Evolutionary conservation across 2,888 invertebrate genomes (phyloP), one percentile per base, ranked within the genome.

Genomic region (Tortrix viridana): DNA sequence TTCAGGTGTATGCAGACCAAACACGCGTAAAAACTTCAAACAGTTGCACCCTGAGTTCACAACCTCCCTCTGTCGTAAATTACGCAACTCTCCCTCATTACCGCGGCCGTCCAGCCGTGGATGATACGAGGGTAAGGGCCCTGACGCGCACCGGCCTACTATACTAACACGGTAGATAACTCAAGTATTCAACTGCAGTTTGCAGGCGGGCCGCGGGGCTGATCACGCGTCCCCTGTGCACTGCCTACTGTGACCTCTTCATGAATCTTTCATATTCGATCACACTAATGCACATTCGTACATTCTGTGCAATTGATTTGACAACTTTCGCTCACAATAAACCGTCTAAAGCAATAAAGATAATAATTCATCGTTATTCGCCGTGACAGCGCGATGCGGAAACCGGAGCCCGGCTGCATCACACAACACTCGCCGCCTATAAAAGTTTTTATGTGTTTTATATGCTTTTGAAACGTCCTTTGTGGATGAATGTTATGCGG

Each of bases 11-110:
- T 71, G 71, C 75, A 74, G 71, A 77, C 73, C 81, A 85, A 84
- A 84, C 78, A 83, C 72, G 86, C 87, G 88, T 86, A 81, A 88
- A 81, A 84, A 88, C 85, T 89, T 91, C 91, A 90, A 91, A 90
- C 87, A 87, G 83, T 82, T 85, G 84, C 83, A 82, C 80, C 80
- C 73, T 72, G 76, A 72, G 83, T 79, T 83, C 81, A 76, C 77
- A 82, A 75, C 76, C 77, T 71, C 82, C 79, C 78, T 75, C 67
- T 73, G 74, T 79, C 80, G 85, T 87, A 84, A 86, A 86, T 87
- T 88, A 84, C 86, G 81, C 80, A 86, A 79, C 79, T 86, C 84
- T 76, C 89, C 89, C 90, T 90, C 90, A 87, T 90, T 90, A 89
- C 85, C 69, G 83, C 73, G 80, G 80, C 78, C 80, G 76, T 76